Base-by-base conservation (phyloP, 2,113 vertebrate species). In the Lichenostomus cassidix region DNA sequence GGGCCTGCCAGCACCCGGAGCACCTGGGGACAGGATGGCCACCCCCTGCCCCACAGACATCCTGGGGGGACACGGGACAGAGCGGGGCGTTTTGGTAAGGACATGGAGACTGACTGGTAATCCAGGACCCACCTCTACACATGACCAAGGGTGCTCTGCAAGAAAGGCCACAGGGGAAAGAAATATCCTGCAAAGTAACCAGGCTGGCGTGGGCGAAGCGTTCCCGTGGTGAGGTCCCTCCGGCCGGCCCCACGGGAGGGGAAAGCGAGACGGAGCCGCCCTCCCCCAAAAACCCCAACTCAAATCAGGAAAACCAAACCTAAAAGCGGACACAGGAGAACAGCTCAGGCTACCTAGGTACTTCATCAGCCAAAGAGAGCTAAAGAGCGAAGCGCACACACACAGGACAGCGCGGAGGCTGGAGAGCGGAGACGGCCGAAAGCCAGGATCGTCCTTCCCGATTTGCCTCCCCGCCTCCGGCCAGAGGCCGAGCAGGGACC, bases 131-230 rank as follows among this genome's bases (percentile, higher is more conserved):
- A 88, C 82, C 89, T 93, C 81, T 68, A 79, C 58, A 21, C 9
- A 0, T 31, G 78, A 71, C 41, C 10, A 49, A 96, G 81, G 92
- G 64, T 13, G 67, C 91, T 95, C 94, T 89, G 84, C 85, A 46
- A 95, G 95, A 93, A 96, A 97, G 96, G 96, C 96, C 94, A 91
- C 81, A 11, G 87, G 90, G 94, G 52, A 83, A 95, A 74, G 83
- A 91, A 87, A 83, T 1, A 71, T 86, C 93, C 86, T 87, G 83
- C 92, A 67, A 96, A 81, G 75, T 53, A 82, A 87, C 4, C 23
- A 37, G 83, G 83, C 18, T 50, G 85, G 95, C 12, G 18, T 2
- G 75, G 77, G 92, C 0, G 0, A 63, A 71, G 85, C 71, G 19
- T 60, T 68, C 41, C 75, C 6, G 20, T 28, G 75, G 60, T 4